A percentile compares a stretch with the other conserved stretches of the same genome.
Conservation (phyloP, 2,113 vertebrate species). For the Alethe diademata region DNA sequence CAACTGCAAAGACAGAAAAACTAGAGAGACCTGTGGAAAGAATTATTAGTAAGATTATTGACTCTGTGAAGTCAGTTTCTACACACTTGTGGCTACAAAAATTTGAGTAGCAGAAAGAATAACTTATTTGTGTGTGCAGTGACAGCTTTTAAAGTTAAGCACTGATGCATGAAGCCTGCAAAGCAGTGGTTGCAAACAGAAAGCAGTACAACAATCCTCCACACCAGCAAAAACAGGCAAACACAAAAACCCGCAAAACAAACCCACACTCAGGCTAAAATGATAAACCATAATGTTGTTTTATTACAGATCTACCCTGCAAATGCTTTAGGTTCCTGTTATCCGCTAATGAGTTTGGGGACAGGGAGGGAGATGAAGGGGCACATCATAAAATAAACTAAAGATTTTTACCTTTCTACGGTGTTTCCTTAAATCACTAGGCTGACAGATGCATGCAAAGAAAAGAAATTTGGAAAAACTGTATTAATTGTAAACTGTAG, state of each 20-base stretch:
- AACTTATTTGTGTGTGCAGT: not conserved
- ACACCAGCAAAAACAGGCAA: not conserved
- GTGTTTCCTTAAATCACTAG: conserved; percentile 98
- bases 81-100: not conserved
- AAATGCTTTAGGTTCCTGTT: not conserved
- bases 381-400: conserved; percentile 38
- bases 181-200: not conserved
- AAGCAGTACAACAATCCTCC: not conserved
- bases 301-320: not conserved
- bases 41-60: not conserved
- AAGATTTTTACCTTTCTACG: conserved; percentile 93
- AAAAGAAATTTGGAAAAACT: conserved; percentile 69
- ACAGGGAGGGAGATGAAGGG: not conserved
- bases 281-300: not conserved
- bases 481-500: conserved; percentile 50
- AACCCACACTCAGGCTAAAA: not conserved
- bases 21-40: not conserved
- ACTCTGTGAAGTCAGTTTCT: not conserved
- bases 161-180: not conserved
- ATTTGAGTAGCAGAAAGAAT: not conserved
- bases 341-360: not conserved
- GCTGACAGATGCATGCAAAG: conserved; percentile 89
- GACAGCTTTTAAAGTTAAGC: not conserved
- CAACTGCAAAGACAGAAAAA: not conserved
- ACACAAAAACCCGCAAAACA: not conserved